A percentile compares a stretch with the other conserved stretches of the same genome.
phyloP scores from a whole-genome alignment of 37 sponge, comb jelly and placozoan species.

The Halisarca cf. caerulea region DNA sequence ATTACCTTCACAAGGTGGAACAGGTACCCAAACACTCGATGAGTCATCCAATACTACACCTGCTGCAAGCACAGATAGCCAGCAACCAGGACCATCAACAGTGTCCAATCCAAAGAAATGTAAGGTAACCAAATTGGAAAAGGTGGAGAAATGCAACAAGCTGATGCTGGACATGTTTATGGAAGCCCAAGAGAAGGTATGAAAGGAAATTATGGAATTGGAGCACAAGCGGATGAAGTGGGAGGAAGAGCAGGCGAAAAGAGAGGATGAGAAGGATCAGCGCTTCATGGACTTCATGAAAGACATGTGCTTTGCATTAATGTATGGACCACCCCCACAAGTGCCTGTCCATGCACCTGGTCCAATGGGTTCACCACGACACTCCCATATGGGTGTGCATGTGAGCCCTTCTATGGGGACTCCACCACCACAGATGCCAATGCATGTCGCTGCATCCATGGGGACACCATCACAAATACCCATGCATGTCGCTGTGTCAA shows the following conservation, averaged over 20 bases:
- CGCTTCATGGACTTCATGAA: not conserved
- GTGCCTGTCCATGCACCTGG: not conserved
- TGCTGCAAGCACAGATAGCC: not conserved
- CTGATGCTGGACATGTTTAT: slow-evolving; percentile 4
- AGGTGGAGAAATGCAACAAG: slow-evolving; percentile 2
- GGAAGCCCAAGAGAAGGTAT: not conserved
- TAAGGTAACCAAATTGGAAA: not conserved
- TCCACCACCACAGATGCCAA: no score
- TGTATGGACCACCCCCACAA: not conserved
- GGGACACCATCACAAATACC: not conserved
- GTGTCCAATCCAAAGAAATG: not conserved
- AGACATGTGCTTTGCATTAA: not conserved
- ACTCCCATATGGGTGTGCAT: not conserved
- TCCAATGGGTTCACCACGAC: not conserved
- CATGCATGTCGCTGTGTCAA: no score
- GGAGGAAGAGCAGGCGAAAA: not conserved
- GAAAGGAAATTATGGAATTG: not conserved
- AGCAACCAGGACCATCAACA: slow-evolving; percentile 14
- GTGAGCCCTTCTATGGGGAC: no score
- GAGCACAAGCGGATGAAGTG: not conserved
- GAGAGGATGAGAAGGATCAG: slow-evolving; percentile 5
- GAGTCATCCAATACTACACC: no score
- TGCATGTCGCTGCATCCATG: not conserved
- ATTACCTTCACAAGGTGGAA: no score
- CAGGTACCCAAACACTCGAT: no score